These are phyloP conservation scores for Eristalis intricaria DNA, from an alignment of 2,888 invertebrate species.

Conservation along the genomic window DNA sequence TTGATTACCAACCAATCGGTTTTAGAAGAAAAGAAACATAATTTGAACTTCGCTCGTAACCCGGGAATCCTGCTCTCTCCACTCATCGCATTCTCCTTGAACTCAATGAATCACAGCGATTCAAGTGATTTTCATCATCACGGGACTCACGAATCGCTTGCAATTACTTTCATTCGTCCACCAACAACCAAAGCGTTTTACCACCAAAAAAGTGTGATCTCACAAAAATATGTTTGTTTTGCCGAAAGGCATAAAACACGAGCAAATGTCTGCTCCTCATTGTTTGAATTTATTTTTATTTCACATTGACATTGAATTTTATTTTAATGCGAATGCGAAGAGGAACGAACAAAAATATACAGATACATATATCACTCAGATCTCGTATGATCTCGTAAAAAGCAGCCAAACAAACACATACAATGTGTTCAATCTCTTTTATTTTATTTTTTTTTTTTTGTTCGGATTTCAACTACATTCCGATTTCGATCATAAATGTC, in stretches of 20 bases:
- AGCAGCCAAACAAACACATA: not conserved
- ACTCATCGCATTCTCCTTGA: too few relatives aligned
- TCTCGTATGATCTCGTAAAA: not conserved
- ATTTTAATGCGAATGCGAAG: not conserved
- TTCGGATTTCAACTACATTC: not conserved
- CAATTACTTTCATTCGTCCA: too few relatives aligned
- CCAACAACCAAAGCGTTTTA: too few relatives aligned
- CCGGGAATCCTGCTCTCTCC: too few relatives aligned
- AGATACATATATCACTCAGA: not conserved
- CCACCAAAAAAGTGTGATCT: not conserved
- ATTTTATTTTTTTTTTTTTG: too few relatives aligned
- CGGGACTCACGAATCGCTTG: too few relatives aligned
- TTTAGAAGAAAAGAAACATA: too few relatives aligned
- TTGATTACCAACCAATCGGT: too few relatives aligned
- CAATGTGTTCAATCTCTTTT: not conserved
- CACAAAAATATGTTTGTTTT: not conserved
- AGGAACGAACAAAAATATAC: too few relatives aligned
- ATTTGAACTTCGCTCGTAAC: too few relatives aligned
- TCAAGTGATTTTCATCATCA: too few relatives aligned
- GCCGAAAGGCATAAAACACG: not conserved
- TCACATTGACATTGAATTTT: not conserved
- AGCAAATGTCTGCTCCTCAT: not conserved
- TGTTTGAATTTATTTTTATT: not conserved
- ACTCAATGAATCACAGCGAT: too few relatives aligned
- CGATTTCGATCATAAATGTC: not conserved